A percentile compares a stretch with the other conserved stretches of the same genome.
These are phyloP conservation scores for Drosophila mojavensis DNA, from an alignment of 1,140 invertebrate species.

Conservation along the genomic window DNA sequence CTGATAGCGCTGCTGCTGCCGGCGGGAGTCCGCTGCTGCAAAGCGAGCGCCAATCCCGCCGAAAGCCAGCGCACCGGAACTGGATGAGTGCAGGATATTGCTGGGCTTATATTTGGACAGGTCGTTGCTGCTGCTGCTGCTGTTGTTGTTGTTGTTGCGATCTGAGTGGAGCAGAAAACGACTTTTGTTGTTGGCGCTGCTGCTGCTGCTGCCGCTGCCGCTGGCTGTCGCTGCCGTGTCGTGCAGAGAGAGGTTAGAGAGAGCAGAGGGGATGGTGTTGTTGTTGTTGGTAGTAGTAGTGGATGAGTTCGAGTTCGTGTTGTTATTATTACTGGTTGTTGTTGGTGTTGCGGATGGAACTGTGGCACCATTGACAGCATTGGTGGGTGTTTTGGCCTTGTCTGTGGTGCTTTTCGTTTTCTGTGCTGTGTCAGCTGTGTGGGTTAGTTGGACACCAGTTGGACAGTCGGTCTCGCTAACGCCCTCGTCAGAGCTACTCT, in stretches of 20 bases:
- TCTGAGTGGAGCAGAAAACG: constrained; percentile 73
- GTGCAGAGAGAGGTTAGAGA: constrained; percentile 64
- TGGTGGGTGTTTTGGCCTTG: constrained; percentile 46
- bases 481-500: constrained; percentile 75
- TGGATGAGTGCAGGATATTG: constrained; percentile 76
- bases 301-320: constrained; percentile 35
- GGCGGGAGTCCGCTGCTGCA: constrained; percentile 66
- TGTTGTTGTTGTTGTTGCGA: constrained; percentile 61
- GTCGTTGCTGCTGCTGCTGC: constrained; percentile 56
- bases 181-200: constrained; percentile 53
- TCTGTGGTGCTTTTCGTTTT: constrained; percentile 47
- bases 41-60: constrained; percentile 78
- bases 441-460: constrained; percentile 66
- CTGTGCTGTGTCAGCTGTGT: constrained; percentile 43
- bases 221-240: constrained; percentile 50
- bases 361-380: constrained; percentile 24
- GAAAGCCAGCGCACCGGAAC: constrained; percentile 76
- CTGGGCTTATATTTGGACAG: constrained; percentile 75
- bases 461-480: constrained; percentile 45
- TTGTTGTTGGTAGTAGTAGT: constrained; percentile 45
- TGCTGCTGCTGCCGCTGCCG: constrained; percentile 33
- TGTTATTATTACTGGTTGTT: constrained; percentile 28
- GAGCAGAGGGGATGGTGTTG: constrained; percentile 45
- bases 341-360: constrained; percentile 5
- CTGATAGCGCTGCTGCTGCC: constrained; percentile 67